Conservation (phyloP, 2,888 invertebrate genomes). For the Incurvaria masculella region DNA sequence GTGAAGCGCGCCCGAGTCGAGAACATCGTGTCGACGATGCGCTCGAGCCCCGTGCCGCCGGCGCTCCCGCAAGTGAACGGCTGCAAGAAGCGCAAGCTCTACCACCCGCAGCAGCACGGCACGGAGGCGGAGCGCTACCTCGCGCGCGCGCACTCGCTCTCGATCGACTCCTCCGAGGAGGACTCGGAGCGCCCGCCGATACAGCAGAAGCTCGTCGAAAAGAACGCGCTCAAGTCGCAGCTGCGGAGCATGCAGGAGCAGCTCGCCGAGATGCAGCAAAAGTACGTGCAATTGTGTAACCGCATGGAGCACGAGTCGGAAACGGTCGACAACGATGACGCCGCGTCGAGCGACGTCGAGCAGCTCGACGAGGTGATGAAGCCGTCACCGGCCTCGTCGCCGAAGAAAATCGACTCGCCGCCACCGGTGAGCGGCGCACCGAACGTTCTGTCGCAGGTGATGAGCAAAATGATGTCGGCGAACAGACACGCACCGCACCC, state of each 20-base stretch:
- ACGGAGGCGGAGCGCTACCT: conserved; percentile 48
- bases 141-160: not conserved
- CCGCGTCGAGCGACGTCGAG: conserved; percentile 68
- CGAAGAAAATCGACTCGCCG: conserved; percentile 50
- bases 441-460: conserved; percentile 61
- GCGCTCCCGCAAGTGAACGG: conserved; percentile 77
- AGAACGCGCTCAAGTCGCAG: conserved; percentile 82
- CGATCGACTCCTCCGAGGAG: conserved; percentile 23
- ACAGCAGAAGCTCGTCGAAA: conserved; percentile 76
- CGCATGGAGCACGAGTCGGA: conserved; percentile 79
- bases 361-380: conserved; percentile 50
- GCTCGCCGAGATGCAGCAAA: conserved; percentile 87
- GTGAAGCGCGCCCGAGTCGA: conserved; percentile 92
- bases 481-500: conserved; percentile 59
- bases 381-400: conserved; percentile 56
- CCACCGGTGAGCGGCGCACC: conserved; percentile 36
- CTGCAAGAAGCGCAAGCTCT: conserved; percentile 93
- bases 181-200: conserved; percentile 62
- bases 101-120: conserved; percentile 93
- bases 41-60: conserved; percentile 76
- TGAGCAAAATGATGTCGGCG: conserved; percentile 64
- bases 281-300: conserved; percentile 83
- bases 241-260: conserved; percentile 86
- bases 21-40: conserved; percentile 93
- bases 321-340: conserved; percentile 71